Conservation (phyloP, 2,888 invertebrate species). For the Amitus sp. region DNA sequence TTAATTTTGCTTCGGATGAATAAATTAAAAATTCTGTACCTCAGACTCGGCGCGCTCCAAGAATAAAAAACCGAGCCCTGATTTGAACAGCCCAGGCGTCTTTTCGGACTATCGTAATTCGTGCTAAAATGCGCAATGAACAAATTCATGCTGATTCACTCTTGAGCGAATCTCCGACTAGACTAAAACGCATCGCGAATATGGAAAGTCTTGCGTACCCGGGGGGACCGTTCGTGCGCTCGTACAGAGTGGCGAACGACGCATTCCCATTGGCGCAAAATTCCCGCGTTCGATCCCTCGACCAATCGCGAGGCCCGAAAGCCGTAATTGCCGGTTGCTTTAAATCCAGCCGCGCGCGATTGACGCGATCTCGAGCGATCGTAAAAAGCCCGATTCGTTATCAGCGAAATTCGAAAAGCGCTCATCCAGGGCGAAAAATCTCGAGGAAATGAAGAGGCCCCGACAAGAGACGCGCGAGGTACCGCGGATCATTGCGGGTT, state of each 20-base stretch:
- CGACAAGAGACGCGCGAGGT: background rate
- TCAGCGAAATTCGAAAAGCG: too few species aligned
- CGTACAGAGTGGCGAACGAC: conserved; percentile 28
- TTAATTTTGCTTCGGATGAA: too few species aligned
- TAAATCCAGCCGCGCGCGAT: conserved; percentile 26
- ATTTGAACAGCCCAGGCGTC: too few species aligned
- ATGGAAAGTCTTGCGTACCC: too few species aligned
- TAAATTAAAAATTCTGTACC: too few species aligned
- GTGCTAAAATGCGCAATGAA: conserved; percentile 2
- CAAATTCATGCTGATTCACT: conserved; percentile 41
- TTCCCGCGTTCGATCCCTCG: conserved; percentile 54
- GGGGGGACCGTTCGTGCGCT: conserved; percentile 45
- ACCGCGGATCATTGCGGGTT: background rate
- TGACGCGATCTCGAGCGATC: too few species aligned
- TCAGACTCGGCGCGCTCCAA: too few species aligned
- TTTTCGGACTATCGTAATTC: conserved; percentile 1
- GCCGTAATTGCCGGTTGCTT: conserved; percentile 50
- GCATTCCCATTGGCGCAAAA: conserved; percentile 43
- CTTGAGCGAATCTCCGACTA: conserved; percentile 54
- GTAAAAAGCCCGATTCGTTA: too few species aligned
- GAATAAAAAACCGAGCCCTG: too few species aligned
- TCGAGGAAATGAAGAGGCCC: background rate
- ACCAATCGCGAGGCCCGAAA: conserved; percentile 47
- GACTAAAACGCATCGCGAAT: conserved; percentile 48
- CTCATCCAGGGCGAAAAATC: background rate